Evolutionary conservation across 2,113 vertebrate species (phyloP).

Genomic region (Athene noctua): DNA sequence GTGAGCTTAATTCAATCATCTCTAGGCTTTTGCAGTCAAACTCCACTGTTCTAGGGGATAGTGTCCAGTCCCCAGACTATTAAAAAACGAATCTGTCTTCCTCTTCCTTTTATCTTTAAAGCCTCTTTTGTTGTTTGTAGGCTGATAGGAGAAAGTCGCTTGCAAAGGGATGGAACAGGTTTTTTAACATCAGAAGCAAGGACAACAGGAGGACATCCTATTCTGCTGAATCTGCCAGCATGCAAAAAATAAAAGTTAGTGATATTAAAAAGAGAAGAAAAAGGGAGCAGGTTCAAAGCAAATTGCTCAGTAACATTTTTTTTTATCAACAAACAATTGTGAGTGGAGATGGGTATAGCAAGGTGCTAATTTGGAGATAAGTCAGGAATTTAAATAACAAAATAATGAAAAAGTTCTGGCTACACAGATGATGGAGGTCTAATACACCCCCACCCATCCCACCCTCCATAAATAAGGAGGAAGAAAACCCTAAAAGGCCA

Average conservation of each 20-base stretch:
- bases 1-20: not conserved
- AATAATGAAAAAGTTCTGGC: not conserved
- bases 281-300: not conserved
- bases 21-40: not conserved
- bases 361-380: not conserved
- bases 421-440: not conserved
- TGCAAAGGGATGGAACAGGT: not conserved
- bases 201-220: conserved; percentile 17
- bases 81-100: conserved; percentile 8
- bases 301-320: not conserved
- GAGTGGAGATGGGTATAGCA: not conserved
- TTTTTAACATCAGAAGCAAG: conserved; percentile 51
- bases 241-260: not conserved
- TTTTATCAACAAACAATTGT: not conserved
- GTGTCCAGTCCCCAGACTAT: conserved; percentile 30
- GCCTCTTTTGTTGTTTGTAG: conserved; percentile 41
- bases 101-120: conserved; percentile 47
- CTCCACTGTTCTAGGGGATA: not conserved
- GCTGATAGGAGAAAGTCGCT: not conserved
- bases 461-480: not conserved
- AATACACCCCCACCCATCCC: not conserved
- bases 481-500: not conserved
- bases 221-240: conserved; percentile 19
- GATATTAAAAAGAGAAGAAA: not conserved
- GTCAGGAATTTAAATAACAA: not conserved